Percentiles rank a stretch among this genome's conserved stretches.
Evolutionary conservation across 2,888 invertebrate genomes (phyloP).

Genomic region (Drosophila ustulata): DNA sequence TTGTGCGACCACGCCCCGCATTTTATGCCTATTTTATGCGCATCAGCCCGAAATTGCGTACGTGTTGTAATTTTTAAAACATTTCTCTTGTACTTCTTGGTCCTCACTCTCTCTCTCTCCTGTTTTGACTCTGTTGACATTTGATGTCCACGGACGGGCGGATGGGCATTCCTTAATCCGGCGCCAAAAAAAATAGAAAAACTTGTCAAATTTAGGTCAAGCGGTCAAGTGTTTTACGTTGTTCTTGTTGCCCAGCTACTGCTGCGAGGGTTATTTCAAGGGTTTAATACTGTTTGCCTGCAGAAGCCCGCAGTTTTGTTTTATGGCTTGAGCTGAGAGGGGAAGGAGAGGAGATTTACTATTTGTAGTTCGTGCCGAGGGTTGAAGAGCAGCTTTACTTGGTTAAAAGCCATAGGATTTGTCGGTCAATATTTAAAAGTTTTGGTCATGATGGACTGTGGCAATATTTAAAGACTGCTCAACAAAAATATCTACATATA

Average conservation of each 20-base stretch:
- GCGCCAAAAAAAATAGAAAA: conserved; percentile 40
- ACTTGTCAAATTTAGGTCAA: conserved; percentile 69
- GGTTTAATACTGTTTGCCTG: conserved; percentile 61
- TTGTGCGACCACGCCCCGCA: conserved; percentile 40
- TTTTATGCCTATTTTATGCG: conserved; percentile 70
- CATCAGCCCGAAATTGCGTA: conserved; percentile 70
- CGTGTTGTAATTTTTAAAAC: conserved; percentile 76
- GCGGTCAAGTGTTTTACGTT: conserved; percentile 72
- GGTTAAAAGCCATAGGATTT: conserved; percentile 32
- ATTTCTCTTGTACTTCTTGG: conserved; percentile 59
- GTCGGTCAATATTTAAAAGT: conserved; percentile 44
- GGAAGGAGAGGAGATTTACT: conserved; percentile 17
- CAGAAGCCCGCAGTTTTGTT: conserved; percentile 54
- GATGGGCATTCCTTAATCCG: conserved; percentile 56
- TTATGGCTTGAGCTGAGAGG: conserved; percentile 28
- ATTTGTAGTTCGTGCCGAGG: conserved; percentile 27
- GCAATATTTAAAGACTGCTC: neutral
- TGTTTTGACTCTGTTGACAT: conserved; percentile 61
- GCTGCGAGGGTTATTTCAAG: conserved; percentile 30
- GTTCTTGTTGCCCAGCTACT: conserved; percentile 47
- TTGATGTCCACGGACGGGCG: conserved; percentile 53
- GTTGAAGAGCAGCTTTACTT: conserved; percentile 34
- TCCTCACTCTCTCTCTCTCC: neutral
- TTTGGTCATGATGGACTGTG: conserved; percentile 1
- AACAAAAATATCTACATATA: neutral